A percentile compares a stretch with the other conserved stretches of the same genome.
phyloP scores from a whole-genome alignment of 1,140 invertebrate species.

The Lepidurus couesii region DNA sequence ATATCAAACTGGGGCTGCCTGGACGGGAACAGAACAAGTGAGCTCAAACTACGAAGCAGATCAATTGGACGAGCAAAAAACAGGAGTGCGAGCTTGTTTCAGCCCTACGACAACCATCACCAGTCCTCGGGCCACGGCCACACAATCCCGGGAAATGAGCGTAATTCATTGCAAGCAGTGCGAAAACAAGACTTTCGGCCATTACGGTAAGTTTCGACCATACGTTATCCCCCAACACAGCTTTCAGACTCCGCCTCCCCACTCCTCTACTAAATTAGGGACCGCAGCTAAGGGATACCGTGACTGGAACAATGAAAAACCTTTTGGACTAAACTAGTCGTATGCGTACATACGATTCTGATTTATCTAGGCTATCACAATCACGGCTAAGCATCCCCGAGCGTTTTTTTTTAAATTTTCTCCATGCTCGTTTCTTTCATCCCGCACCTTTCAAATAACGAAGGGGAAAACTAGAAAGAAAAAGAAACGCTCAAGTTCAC shows the following conservation, averaged over 20 bases:
- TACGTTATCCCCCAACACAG: background rate
- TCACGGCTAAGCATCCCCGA: background rate
- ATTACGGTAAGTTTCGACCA: background rate
- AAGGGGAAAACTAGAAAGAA: background rate
- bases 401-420: background rate
- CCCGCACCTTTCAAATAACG: background rate
- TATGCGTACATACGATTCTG: background rate
- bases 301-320: background rate
- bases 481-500: background rate
- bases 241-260: background rate
- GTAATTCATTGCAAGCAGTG: background rate
- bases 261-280: background rate
- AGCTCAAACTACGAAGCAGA: background rate
- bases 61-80: background rate
- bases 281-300: background rate
- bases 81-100: background rate
- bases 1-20: no score
- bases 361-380: slow-evolving; percentile 15
- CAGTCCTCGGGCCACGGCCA: background rate
- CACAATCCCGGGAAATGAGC: background rate
- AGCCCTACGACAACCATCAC: background rate
- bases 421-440: background rate
- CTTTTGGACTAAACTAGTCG: background rate
- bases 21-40: no score
- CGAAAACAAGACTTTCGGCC: background rate